phyloP scores from a whole-genome alignment of 1,140 invertebrate species.

The Tigriopus japonicus region DNA sequence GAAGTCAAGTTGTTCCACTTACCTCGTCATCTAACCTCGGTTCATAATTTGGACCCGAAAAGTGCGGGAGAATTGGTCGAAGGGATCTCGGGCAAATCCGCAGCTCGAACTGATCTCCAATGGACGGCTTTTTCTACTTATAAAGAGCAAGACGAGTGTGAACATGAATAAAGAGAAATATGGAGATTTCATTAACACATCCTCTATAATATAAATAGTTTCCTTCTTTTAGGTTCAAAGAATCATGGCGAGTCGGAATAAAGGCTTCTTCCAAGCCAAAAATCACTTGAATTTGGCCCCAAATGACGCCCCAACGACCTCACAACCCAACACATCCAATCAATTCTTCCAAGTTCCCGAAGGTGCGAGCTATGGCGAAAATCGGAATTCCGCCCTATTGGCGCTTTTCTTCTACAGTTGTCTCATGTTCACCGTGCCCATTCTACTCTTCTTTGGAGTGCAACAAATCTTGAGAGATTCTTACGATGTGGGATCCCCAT shows the following conservation, averaged over 20 bases:
- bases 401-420: not conserved
- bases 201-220: too few species aligned
- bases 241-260: too few species aligned
- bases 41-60: not conserved
- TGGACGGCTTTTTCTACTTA: too few species aligned
- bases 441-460: not conserved
- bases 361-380: not conserved
- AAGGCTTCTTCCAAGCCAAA: too few species aligned
- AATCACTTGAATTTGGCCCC: too few species aligned
- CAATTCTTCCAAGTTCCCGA: not conserved
- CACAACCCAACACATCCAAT: too few species aligned
- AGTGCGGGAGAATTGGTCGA: not conserved
- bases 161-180: too few species aligned
- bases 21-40: not conserved
- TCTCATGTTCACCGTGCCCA: not conserved
- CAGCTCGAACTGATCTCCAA: not conserved
- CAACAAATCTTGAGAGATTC: not conserved
- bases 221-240: too few species aligned
- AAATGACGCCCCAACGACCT: too few species aligned
- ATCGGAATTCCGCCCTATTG: not conserved
- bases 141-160: too few species aligned
- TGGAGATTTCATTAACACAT: too few species aligned
- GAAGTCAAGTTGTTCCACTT: not conserved
- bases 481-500: not conserved
- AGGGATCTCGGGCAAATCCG: not conserved